Conservation (phyloP, 1,140 invertebrate genomes). For the Cydia fagiglandana region DNA sequence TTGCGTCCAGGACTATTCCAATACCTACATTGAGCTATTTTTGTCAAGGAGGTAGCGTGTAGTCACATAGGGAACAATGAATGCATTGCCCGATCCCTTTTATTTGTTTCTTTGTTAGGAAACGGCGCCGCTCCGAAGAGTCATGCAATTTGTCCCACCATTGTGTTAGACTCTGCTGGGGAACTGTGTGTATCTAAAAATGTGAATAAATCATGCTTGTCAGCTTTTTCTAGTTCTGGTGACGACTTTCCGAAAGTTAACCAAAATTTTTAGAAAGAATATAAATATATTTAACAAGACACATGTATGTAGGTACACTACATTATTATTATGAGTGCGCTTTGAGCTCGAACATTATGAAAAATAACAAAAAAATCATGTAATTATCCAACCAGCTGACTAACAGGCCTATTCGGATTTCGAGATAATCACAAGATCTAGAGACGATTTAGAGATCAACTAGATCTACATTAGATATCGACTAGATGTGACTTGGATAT, state of each 20-base stretch:
- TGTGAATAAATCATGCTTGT: constrained; percentile 6
- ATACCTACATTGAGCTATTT: not conserved
- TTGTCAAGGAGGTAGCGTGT: not conserved
- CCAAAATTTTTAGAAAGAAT: not conserved
- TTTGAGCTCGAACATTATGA: no score
- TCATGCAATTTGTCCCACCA: constrained; percentile 22
- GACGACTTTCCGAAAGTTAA: not conserved
- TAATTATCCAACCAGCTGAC: no score
- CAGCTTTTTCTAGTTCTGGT: not conserved
- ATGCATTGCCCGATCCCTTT: constrained; percentile 19
- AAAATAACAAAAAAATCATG: no score
- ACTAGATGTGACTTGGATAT: no score
- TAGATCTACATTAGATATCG: no score
- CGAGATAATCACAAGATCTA: no score
- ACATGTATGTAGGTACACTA: no score
- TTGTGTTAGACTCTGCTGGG: constrained; percentile 1
- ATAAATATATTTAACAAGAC: no score
- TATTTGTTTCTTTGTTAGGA: constrained; percentile 23
- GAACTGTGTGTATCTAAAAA: constrained; percentile 22
- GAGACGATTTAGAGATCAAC: no score
- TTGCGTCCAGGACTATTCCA: not conserved
- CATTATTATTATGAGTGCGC: no score
- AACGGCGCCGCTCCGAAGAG: constrained; percentile 2
- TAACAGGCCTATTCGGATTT: no score
- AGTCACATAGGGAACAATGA: constrained; percentile 8